Evolutionary conservation across 2,888 invertebrate genomes (phyloP), one percentile per base, ranked within the genome.

Genomic region (Aphidoletes aphidimyza): DNA sequence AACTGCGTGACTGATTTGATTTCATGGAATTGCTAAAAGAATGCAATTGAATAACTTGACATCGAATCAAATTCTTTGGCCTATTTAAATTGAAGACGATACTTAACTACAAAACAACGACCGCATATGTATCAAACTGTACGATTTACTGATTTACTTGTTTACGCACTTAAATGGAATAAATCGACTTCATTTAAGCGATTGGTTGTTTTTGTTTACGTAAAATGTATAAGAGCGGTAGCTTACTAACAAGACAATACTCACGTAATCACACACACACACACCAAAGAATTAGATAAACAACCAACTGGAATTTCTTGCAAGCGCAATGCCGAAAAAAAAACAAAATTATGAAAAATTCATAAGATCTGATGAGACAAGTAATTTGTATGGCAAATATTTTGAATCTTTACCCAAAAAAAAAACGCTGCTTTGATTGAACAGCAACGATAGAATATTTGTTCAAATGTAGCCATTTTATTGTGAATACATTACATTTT

Each of bases 181-280:
- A 54, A 0, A 5, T 22, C 22, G 3, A 54, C 22, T 26, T 26
- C 1, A 54, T 54, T 54, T 54, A 3, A 8, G n/a, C 54, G 22
- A 26, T 54, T 26, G 54, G 9, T 34, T 69, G 34, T 69, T 69
- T 69, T 69, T 69, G 69, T 69, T 69, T 69, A 69, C 69, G 30
- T 42, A 42, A 6, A 14, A 30, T 11, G 14, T 19, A 11, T 11
- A 30, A 1, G 34, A 9, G 1, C 2, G 14, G 0, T 30, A 69
- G n/a, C 69, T 30, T 0, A 14, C 69, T 30, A 69, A 30, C 69
- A 26, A 54, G 26, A 54, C 54, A 30, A 26, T 30, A 69, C 34
- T 69, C 69, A 30, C 11, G 34, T 69, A 8, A 69, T 54, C 5
- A 30, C 8, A 30, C 22, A 54, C n/a, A 9, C 9, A 54, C n/a